Evolutionary conservation across 2,113 vertebrate genomes (phyloP), one percentile per base, ranked within the genome.

Genomic region (Takifugu bimaculatus): DNA sequence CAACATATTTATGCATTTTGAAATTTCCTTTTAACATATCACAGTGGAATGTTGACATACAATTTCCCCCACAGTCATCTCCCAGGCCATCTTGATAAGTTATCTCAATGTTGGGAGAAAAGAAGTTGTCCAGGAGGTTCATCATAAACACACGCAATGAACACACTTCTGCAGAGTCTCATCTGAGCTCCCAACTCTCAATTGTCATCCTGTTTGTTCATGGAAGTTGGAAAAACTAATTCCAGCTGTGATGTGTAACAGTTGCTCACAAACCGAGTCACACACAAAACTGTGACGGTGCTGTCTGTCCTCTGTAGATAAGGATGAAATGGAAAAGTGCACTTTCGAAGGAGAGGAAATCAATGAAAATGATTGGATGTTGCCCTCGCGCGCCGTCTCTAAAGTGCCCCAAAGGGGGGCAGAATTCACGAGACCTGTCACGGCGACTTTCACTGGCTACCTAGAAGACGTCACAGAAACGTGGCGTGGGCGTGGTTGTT

Each of bases 31-130:
- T 13, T 45, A 14, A 15, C 45, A 48, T 48, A 14, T 48, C 45
- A 48, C 13, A n/a, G 13, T 35, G 57, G 62, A 63, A 63, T 69
- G 52, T 75, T 27, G 51, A 57, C 20, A 39, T 35, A 60, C 29
- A 26, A 56, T 59, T 56, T 69, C 48, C 47, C 20, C 60, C n/a
- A 39, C 75, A 51, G 80, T 72, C 60, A 72, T 79, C 79, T 74
- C 70, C 56, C 80, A 64, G 65, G 59, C 60, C 48, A 49, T 66
- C 44, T 26, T 28, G 58, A 60, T 25, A 39, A 39, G 50, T 78
- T 80, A 88, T 90, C 87, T 85, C 35, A 72, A 74, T 63, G 76
- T 65, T 84, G 85, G 88, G 81, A 83, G 77, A 51, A 13, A 39
- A 68, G 44, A 80, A 78, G 77, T 81, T 82, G 65, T 81, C 63